These are phyloP conservation scores for Danio tinwini DNA, from an alignment of 2,797 vertebrate genomes.

Conservation along the genomic window DNA sequence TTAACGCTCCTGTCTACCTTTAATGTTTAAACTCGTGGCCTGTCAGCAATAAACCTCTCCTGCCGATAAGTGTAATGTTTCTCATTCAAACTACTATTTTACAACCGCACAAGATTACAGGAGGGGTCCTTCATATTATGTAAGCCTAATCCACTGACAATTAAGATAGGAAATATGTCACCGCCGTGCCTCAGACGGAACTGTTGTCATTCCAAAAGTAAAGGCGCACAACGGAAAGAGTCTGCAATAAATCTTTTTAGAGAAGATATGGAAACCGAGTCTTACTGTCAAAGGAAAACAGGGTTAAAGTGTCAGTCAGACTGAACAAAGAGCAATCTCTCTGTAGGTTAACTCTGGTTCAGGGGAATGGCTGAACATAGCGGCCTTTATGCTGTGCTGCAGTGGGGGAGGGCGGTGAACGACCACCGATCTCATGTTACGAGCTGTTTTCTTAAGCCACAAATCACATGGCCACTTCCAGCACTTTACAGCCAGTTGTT, in stretches of 20 bases:
- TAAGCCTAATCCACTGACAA: conserved; percentile 35
- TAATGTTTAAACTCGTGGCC: conserved; percentile 41
- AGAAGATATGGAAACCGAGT: conserved; percentile 40
- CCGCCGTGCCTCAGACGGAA: not conserved
- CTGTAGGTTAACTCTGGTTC: conserved; percentile 57
- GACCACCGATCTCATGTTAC: conserved; percentile 78
- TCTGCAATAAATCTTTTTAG: conserved; percentile 14
- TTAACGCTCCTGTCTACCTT: conserved; percentile 50
- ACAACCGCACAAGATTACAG: conserved; percentile 18
- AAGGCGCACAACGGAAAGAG: conserved; percentile 30
- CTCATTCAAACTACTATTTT: conserved; percentile 40
- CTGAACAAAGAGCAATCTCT: conserved; percentile 61
- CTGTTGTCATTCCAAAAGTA: conserved; percentile 28
- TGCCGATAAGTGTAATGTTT: conserved; percentile 40
- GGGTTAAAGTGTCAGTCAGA: conserved; percentile 47
- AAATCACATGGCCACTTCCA: conserved; percentile 70
- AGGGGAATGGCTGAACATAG: conserved; percentile 64
- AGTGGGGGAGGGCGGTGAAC: conserved; percentile 67
- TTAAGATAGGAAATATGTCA: conserved; percentile 36
- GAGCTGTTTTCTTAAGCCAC: conserved; percentile 82
- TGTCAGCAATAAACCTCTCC: conserved; percentile 40
- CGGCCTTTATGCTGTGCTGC: conserved; percentile 70
- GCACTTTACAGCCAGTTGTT: conserved; percentile 60
- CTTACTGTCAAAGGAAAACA: conserved; percentile 46
- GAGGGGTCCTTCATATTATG: conserved; percentile 10